phyloP scores from a whole-genome alignment of 2,113 vertebrate genomes.

The Plecotus auritus region DNA sequence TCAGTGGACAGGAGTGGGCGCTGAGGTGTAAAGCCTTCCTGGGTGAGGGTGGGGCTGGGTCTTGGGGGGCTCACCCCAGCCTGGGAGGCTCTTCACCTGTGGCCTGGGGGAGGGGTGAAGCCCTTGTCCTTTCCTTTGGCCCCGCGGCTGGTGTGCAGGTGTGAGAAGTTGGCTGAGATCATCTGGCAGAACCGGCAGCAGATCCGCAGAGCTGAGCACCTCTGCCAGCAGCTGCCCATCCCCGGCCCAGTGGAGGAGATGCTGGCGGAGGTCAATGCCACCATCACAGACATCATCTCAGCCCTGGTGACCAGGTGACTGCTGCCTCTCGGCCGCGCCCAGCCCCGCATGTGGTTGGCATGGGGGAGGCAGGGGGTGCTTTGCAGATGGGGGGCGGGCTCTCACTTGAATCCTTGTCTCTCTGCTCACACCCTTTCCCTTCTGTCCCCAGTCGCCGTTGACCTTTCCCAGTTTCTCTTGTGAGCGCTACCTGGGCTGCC shows the following conservation, averaged over 20 bases:
- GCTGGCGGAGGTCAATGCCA: constrained; percentile 92
- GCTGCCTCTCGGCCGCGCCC: neutral
- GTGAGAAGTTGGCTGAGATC: constrained; percentile 96
- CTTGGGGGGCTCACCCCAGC: neutral
- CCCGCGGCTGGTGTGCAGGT: constrained; percentile 80
- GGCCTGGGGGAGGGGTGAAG: neutral
- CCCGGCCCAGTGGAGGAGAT: constrained; percentile 94
- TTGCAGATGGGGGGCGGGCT: neutral
- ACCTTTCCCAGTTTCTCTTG: neutral
- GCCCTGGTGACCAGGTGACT: constrained; percentile 94
- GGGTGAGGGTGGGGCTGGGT: neutral
- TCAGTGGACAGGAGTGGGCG: accelerated
- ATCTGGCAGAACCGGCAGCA: constrained; percentile 99
- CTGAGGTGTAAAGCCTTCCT: neutral
- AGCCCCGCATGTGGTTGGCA: accelerated
- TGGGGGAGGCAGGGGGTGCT: neutral
- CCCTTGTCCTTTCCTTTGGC: neutral
- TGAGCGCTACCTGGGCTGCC: neutral
- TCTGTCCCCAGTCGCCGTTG: neutral
- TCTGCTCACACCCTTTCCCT: neutral
- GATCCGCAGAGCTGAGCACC: constrained; percentile 94
- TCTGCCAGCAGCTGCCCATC: constrained; percentile 96
- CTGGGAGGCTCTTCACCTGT: neutral
- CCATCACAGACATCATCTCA: constrained; percentile 97
- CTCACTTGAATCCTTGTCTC: neutral